Percentiles rank a stretch among this genome's conserved stretches.
These are phyloP conservation scores for Ispidina lecontei DNA, from an alignment of 2,797 vertebrate genomes.

Conservation along the genomic window DNA sequence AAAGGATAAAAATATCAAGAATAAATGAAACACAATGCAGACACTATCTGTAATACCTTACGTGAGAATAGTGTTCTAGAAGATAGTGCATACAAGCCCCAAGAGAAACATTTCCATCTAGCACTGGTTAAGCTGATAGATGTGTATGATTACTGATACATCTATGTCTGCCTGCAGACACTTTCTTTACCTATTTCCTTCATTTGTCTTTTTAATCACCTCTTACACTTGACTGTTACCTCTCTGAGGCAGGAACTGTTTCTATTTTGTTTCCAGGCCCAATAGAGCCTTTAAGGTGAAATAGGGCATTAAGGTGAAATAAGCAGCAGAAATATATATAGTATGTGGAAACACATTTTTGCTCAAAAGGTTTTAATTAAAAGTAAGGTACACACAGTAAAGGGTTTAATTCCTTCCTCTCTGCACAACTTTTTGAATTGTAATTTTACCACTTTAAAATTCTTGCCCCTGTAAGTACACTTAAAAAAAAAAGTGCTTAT, in stretches of 20 bases:
- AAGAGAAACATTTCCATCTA: neutral
- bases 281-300: neutral
- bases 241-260: neutral
- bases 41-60: neutral
- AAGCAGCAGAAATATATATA: neutral
- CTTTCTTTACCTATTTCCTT: neutral
- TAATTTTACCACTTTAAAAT: neutral
- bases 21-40: conserved; percentile 24
- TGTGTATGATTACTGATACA: neutral
- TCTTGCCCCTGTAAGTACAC: neutral
- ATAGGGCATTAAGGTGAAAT: neutral
- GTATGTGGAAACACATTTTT: neutral
- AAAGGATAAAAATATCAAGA: conserved; percentile 26
- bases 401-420: neutral
- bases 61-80: neutral
- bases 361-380: neutral
- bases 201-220: conserved; percentile 8
- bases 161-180: neutral
- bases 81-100: neutral
- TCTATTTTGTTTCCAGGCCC: neutral
- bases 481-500: neutral
- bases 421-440: neutral
- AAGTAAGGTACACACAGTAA: neutral
- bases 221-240: neutral
- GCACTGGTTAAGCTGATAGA: neutral